Conservation (phyloP, 1,140 invertebrate genomes). For the Cyclargus thomasi region DNA sequence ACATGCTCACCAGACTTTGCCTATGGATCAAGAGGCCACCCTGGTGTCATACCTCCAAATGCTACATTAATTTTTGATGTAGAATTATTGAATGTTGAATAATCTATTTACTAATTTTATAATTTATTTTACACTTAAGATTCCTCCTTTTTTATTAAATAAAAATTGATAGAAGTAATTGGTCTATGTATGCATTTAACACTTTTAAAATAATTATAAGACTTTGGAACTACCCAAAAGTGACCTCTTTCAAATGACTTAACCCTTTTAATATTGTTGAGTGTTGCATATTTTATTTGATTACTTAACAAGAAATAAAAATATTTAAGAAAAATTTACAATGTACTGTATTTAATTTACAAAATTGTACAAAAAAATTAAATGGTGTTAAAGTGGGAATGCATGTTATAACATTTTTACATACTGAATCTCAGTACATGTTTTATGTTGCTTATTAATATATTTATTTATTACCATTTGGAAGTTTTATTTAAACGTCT, state of each 20-base stretch:
- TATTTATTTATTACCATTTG: background rate
- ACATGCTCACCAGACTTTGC: conserved; percentile 95
- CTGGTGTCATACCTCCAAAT: conserved; percentile 95
- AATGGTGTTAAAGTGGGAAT: background rate
- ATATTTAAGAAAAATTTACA: too few species aligned
- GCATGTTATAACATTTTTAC: background rate
- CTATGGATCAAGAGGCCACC: conserved; percentile 92
- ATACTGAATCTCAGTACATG: background rate
- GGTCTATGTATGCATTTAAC: too few species aligned
- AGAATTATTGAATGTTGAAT: conserved; percentile 79
- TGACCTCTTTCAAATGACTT: too few species aligned
- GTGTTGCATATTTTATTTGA: too few species aligned
- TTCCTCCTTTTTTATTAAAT: background rate
- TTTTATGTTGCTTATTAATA: background rate
- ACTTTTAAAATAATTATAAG: too few species aligned
- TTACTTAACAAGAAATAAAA: too few species aligned
- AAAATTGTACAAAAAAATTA: too few species aligned
- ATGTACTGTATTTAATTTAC: too few species aligned
- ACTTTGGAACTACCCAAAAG: too few species aligned
- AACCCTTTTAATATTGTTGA: too few species aligned
- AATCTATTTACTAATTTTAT: conserved; percentile 18
- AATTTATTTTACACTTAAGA: conserved; percentile 10
- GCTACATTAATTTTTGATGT: conserved; percentile 96
- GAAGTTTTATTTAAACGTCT: background rate
- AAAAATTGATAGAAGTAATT: too few species aligned